Percentiles rank a stretch among this genome's conserved stretches.
phyloP scores from a whole-genome alignment of 2,113 vertebrate genomes.

The Bubalus kerabau region DNA sequence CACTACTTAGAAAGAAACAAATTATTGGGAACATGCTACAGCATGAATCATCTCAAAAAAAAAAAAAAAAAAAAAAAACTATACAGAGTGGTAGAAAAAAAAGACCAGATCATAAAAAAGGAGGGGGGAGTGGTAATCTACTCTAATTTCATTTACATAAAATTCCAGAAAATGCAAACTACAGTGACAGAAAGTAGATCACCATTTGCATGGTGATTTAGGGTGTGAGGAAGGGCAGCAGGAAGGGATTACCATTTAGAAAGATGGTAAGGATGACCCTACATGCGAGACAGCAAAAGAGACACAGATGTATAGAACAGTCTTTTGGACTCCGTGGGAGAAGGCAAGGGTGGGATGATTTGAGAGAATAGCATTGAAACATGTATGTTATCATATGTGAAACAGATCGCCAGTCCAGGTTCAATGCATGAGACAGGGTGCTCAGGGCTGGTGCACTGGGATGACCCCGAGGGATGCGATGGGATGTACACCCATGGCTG shows the following conservation, averaged over 20 bases:
- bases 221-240: background rate
- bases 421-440: background rate
- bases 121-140: background rate
- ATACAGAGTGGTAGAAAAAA: background rate
- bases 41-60: background rate
- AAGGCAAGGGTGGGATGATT: background rate
- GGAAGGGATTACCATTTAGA: background rate
- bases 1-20: background rate
- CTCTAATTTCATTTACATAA: background rate
- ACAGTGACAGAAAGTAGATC: background rate
- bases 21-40: background rate
- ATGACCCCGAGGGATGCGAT: background rate
- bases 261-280: background rate
- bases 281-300: background rate
- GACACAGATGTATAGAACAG: background rate
- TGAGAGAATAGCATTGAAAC: background rate
- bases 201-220: background rate
- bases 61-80: background rate
- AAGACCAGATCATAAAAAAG: background rate
- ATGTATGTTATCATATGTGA: background rate
- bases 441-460: background rate
- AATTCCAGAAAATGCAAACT: background rate
- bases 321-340: background rate
- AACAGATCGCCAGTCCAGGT: background rate
- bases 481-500: background rate